phyloP scores from a whole-genome alignment of 1,140 invertebrate species.

The Drosophila funebris region DNA sequence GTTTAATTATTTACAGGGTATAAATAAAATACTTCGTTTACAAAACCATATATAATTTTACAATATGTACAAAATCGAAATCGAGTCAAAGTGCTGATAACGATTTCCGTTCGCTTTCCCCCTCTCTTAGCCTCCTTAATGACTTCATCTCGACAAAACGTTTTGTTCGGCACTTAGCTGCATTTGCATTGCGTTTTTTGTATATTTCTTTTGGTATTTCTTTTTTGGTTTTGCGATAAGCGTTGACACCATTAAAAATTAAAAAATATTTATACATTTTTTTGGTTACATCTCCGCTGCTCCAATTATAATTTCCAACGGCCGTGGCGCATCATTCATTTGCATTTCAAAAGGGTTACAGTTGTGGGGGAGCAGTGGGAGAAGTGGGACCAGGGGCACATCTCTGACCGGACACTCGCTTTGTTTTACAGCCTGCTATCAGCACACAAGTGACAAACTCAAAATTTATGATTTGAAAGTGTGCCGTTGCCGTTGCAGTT shows the following conservation, averaged over 20 bases:
- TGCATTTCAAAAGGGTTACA: slow-evolving; percentile 52
- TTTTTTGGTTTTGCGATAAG: slow-evolving; percentile 58
- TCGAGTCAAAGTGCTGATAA: slow-evolving; percentile 79
- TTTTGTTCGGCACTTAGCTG: slow-evolving; percentile 74
- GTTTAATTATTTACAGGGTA: slow-evolving; percentile 3
- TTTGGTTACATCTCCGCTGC: slow-evolving; percentile 36
- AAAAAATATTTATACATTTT: slow-evolving; percentile 58
- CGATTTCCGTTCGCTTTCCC: slow-evolving; percentile 62
- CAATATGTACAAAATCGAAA: slow-evolving; percentile 57
- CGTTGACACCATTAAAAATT: slow-evolving; percentile 80
- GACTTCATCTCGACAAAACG: slow-evolving; percentile 69
- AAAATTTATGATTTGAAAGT: slow-evolving; percentile 80
- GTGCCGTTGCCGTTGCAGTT: slow-evolving; percentile 62
- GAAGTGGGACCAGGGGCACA: background rate
- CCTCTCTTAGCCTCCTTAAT: slow-evolving; percentile 44
- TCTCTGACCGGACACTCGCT: slow-evolving; percentile 31
- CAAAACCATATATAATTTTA: slow-evolving; percentile 22
- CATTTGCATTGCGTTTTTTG: slow-evolving; percentile 50
- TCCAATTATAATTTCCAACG: slow-evolving; percentile 77
- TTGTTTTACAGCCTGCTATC: slow-evolving; percentile 51
- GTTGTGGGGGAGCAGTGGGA: background rate
- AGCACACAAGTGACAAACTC: slow-evolving; percentile 74
- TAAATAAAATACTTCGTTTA: slow-evolving; percentile 26
- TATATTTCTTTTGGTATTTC: slow-evolving; percentile 15
- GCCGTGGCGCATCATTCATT: slow-evolving; percentile 69